phyloP scores from a whole-genome alignment of 2,797 vertebrate species.

The Parauchenoglanis ngamensis region DNA sequence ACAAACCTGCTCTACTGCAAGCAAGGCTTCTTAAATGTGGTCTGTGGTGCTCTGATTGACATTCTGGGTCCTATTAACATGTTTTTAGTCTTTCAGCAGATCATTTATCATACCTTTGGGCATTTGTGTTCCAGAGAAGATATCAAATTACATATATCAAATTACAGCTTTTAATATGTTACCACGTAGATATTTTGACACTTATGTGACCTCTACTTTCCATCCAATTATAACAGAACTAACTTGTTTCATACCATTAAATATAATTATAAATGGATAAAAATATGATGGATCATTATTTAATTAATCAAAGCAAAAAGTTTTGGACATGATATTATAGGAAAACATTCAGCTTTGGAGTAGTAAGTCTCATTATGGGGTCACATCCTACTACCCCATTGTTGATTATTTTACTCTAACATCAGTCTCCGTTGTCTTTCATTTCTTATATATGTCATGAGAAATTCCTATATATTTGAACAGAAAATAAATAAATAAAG shows the following conservation, averaged over 20 bases:
- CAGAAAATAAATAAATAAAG: background rate
- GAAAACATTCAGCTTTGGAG: background rate
- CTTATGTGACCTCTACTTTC: background rate
- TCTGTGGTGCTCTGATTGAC: conserved; percentile 12
- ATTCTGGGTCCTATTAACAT: background rate
- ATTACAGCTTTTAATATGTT: background rate
- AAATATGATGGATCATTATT: background rate
- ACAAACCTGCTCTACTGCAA: conserved; percentile 18
- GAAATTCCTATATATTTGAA: background rate
- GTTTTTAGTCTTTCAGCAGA: background rate
- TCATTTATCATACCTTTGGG: background rate
- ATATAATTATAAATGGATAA: background rate
- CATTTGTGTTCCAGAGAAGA: background rate
- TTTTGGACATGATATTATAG: background rate
- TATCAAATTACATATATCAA: background rate
- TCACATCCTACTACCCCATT: background rate
- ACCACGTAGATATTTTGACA: background rate
- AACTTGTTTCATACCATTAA: background rate
- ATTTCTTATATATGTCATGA: background rate
- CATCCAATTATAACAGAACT: background rate
- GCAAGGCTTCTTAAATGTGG: background rate
- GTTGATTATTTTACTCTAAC: background rate
- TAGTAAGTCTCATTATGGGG: background rate
- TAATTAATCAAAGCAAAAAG: background rate
- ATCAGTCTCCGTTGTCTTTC: background rate